These are phyloP conservation scores for Colistium nudipinnis DNA, from an alignment of 2,113 vertebrate species.

Conservation along the genomic window DNA sequence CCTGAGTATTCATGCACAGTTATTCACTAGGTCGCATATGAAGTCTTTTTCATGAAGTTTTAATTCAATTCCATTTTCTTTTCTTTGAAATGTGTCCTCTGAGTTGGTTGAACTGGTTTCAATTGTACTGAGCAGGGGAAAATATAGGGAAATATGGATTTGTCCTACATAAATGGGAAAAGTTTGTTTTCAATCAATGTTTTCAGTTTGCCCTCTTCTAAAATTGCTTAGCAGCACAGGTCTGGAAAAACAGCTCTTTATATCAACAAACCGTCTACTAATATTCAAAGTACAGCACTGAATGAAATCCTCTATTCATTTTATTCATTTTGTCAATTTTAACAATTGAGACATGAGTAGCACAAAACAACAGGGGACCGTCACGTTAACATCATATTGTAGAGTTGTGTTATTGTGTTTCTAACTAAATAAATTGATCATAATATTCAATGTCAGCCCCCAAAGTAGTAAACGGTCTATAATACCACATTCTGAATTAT, in stretches of 20 bases:
- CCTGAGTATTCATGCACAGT: slow-evolving; percentile 9
- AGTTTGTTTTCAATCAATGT: too few species aligned
- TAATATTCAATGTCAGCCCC: background rate
- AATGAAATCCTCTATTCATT: background rate
- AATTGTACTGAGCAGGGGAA: background rate
- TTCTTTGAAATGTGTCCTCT: background rate
- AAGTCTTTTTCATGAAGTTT: slow-evolving; percentile 19
- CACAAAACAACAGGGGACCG: too few species aligned
- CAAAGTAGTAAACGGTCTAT: background rate
- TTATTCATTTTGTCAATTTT: background rate
- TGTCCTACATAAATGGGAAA: too few species aligned
- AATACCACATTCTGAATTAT: background rate
- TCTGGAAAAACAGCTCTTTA: too few species aligned
- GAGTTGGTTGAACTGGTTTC: background rate
- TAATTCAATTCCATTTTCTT: too few species aligned
- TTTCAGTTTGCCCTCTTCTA: too few species aligned
- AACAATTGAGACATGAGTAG: too few species aligned
- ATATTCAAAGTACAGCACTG: too few species aligned
- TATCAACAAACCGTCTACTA: too few species aligned
- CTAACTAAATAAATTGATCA: background rate
- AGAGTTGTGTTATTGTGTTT: background rate
- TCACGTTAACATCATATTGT: too few species aligned
- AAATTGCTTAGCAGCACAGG: too few species aligned
- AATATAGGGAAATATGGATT: too few species aligned
- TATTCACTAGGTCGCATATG: slow-evolving; percentile 28